A percentile compares a stretch with the other conserved stretches of the same genome.
Conservation (phyloP, 2,797 vertebrate species). For the Amblyopsis hoosieri region DNA sequence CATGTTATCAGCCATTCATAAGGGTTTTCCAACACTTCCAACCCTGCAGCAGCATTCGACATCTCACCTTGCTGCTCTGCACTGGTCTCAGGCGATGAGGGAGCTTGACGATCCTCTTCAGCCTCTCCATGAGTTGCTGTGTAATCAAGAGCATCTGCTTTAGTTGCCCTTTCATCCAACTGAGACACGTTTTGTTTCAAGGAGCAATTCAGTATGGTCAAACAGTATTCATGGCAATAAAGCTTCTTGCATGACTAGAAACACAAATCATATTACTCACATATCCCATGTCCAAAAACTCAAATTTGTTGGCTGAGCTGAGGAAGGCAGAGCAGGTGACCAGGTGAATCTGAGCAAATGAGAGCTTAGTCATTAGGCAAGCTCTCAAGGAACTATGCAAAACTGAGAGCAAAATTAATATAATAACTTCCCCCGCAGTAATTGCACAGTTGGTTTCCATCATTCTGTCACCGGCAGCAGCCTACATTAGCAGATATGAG, state of each 20-base stretch:
- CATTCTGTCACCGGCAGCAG: not conserved
- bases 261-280: slow-evolving; percentile 76
- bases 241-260: slow-evolving; percentile 8
- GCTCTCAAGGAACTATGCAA: not conserved
- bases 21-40: slow-evolving; percentile 4
- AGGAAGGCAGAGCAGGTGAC: slow-evolving; percentile 91
- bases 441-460: not conserved
- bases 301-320: slow-evolving; percentile 89
- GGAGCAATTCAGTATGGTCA: slow-evolving; percentile 8
- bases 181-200: no score
- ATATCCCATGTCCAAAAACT: slow-evolving; percentile 91
- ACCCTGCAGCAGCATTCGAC: slow-evolving; percentile 1
- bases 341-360: slow-evolving; percentile 81
- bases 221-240: slow-evolving; percentile 10
- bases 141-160: slow-evolving; percentile 35
- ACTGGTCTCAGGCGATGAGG: slow-evolving; percentile 85
- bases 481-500: not conserved
- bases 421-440: not conserved
- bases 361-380: slow-evolving; percentile 13
- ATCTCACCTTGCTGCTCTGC: slow-evolving; percentile 89
- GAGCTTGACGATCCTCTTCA: slow-evolving; percentile 86
- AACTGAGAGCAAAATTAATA: not conserved
- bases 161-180: no score
- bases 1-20: not conserved
- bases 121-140: slow-evolving; percentile 91